These are phyloP conservation scores for Zonotrichia leucophrys DNA, from an alignment of 2,113 vertebrate species.

Conservation along the genomic window DNA sequence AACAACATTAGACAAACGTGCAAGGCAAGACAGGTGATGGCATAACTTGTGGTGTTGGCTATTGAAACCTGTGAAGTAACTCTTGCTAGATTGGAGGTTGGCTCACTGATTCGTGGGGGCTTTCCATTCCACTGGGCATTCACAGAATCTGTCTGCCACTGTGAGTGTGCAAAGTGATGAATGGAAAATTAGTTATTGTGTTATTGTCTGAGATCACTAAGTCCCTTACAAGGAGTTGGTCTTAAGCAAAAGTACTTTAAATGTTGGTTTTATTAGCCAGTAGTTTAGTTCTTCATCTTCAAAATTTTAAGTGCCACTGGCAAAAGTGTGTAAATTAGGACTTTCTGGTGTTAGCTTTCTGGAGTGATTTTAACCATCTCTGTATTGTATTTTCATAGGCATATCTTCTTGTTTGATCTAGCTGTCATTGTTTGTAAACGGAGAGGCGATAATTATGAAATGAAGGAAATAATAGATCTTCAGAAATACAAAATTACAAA, in stretches of 20 bases:
- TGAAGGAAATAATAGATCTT: conserved; percentile 97
- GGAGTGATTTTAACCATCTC: neutral
- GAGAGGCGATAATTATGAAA: conserved; percentile 94
- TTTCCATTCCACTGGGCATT: neutral
- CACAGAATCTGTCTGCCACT: neutral
- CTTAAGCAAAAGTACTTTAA: neutral
- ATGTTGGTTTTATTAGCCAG: neutral
- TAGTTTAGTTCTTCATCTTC: neutral
- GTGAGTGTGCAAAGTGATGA: neutral
- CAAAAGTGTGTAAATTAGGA: neutral
- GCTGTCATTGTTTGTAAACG: conserved; percentile 95
- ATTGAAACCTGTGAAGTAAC: neutral
- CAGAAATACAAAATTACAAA: conserved; percentile 95
- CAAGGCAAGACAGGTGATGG: conserved; percentile 94
- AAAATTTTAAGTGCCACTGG: neutral
- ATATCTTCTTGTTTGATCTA: conserved; percentile 95
- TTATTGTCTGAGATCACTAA: neutral
- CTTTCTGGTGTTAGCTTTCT: neutral
- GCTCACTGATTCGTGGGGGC: neutral
- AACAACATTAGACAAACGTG: conserved; percentile 89
- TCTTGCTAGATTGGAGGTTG: neutral
- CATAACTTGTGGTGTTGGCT: neutral
- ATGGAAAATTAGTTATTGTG: neutral
- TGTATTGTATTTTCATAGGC: conserved; percentile 74
- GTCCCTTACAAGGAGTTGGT: neutral